phyloP scores from a whole-genome alignment of 1,140 invertebrate species.

The Delia radicum region DNA sequence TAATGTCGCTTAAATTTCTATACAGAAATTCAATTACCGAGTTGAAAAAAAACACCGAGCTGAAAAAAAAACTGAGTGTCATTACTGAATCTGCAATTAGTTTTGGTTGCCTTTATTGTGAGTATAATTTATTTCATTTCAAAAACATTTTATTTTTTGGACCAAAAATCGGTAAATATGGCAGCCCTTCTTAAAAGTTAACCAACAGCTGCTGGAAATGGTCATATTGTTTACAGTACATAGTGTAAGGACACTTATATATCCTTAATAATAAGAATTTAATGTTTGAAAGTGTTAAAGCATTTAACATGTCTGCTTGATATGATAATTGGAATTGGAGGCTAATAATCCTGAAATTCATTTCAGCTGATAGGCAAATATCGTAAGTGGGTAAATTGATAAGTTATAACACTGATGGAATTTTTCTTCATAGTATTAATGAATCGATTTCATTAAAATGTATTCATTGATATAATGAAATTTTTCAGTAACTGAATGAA shows the following conservation, averaged over 20 bases:
- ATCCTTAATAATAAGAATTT: constrained; percentile 22
- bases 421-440: no score
- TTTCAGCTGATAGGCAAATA: no score
- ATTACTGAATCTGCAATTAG: not conserved
- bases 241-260: not conserved
- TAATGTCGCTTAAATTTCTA: no score
- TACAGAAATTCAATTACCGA: no score
- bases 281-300: constrained; percentile 22
- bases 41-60: no score
- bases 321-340: constrained; percentile 21
- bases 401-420: no score
- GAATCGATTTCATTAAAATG: no score
- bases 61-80: not conserved
- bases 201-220: not conserved
- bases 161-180: not conserved
- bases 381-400: no score
- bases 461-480: no score
- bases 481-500: no score
- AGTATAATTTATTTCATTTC: no score
- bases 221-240: not conserved
- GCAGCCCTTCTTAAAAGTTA: not conserved
- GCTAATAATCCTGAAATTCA: constrained; percentile 3
- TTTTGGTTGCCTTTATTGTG: not conserved
- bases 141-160: no score
- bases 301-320: constrained; percentile 19